These are phyloP conservation scores for Tinea trinotella DNA, from an alignment of 2,888 invertebrate species.

Conservation along the genomic window DNA sequence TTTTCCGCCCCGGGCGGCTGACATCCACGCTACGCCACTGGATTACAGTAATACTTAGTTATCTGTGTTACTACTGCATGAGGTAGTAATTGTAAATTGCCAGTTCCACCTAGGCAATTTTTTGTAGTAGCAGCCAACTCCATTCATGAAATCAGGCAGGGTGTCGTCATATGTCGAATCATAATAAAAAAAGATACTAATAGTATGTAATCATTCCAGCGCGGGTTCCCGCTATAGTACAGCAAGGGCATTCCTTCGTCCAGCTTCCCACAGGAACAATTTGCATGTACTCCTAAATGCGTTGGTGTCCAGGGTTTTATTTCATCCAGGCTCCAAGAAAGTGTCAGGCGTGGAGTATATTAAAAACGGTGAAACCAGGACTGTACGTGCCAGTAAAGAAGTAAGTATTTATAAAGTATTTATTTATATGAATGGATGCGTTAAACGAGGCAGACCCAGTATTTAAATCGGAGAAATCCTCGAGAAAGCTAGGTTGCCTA, in stretches of 20 bases:
- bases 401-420: too few species aligned
- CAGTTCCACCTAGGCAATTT: too few species aligned
- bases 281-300: slow-evolving; percentile 76
- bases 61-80: too few species aligned
- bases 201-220: slow-evolving; percentile 34
- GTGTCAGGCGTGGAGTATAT: slow-evolving; percentile 75
- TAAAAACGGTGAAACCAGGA: slow-evolving; percentile 56
- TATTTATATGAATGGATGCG: too few species aligned
- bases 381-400: slow-evolving; percentile 67
- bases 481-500: too few species aligned
- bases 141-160: background rate
- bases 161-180: too few species aligned
- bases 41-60: too few species aligned
- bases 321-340: slow-evolving; percentile 58
- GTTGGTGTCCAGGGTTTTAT: slow-evolving; percentile 70
- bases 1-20: too few species aligned
- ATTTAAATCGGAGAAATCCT: too few species aligned
- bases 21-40: too few species aligned
- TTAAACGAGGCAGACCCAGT: too few species aligned
- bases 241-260: slow-evolving; percentile 75
- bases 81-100: too few species aligned
- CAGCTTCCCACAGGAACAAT: slow-evolving; percentile 70
- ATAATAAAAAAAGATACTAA: slow-evolving; percentile 11
- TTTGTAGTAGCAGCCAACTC: background rate
- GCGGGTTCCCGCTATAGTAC: slow-evolving; percentile 75